These are phyloP conservation scores for Dolichoris vasculosae DNA, from an alignment of 1,140 invertebrate species.

Conservation along the genomic window DNA sequence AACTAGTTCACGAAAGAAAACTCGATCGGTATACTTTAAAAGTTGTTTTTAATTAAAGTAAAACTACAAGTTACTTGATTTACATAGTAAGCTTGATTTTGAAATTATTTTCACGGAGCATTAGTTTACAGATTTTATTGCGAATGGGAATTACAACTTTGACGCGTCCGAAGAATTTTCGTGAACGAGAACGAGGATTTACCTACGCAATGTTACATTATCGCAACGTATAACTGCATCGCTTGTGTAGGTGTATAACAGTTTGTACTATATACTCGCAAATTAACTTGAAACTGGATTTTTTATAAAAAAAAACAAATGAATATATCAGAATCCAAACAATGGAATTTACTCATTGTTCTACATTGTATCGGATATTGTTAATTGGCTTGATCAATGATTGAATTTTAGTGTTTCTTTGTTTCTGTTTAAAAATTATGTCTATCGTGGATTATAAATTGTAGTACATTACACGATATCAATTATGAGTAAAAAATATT, in stretches of 20 bases:
- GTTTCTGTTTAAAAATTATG: not conserved
- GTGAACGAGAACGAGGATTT: not conserved
- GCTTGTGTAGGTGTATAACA: not conserved
- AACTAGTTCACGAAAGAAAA: not conserved
- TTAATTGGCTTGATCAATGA: not conserved
- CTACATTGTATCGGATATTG: not conserved
- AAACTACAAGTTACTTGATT: not conserved
- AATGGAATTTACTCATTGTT: not conserved
- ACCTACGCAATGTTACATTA: too few relatives aligned
- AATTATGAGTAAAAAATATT: not conserved
- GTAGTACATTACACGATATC: not conserved
- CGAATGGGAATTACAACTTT: not conserved
- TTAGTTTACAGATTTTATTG: not conserved
- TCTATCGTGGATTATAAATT: not conserved
- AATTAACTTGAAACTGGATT: not conserved
- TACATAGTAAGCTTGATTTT: not conserved
- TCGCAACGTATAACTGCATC: too few relatives aligned
- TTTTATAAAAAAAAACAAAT: not conserved
- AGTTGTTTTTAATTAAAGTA: conserved; percentile 7
- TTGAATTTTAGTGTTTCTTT: not conserved
- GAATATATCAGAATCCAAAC: not conserved
- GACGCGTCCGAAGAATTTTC: not conserved
- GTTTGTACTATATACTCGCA: not conserved
- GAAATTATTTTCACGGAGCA: not conserved
- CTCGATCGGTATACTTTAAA: not conserved